Percentiles rank a stretch among this genome's conserved stretches.
Conservation (phyloP, 2,797 vertebrate genomes). For the Astyanax mexicanus region DNA sequence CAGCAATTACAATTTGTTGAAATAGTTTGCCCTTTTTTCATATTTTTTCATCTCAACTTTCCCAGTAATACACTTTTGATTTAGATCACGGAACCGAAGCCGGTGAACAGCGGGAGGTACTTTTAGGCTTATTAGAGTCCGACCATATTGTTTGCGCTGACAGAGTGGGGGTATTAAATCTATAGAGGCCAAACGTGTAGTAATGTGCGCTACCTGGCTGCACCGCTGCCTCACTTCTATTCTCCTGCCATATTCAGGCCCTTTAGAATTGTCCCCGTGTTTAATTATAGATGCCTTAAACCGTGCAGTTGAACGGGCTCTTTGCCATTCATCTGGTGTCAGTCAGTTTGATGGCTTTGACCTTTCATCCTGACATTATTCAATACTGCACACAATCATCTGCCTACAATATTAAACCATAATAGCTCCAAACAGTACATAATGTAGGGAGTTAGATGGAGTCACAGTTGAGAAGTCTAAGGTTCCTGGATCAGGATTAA, state of each 20-base stretch:
- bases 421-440: constrained; percentile 68
- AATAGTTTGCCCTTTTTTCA: background rate
- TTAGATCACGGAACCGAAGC: background rate
- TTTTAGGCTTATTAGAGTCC: constrained; percentile 42
- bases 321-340: constrained; percentile 68
- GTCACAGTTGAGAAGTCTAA: constrained; percentile 55
- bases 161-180: constrained; percentile 63
- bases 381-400: constrained; percentile 66
- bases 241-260: constrained; percentile 59
- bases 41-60: background rate
- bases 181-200: constrained; percentile 63
- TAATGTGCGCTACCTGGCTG: constrained; percentile 56
- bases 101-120: constrained; percentile 27
- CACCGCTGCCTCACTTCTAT: constrained; percentile 59
- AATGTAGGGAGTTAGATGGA: constrained; percentile 63
- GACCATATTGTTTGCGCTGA: constrained; percentile 50
- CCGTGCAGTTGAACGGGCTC: constrained; percentile 61
- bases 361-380: constrained; percentile 74
- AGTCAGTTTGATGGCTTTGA: constrained; percentile 70
- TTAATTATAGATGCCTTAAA: constrained; percentile 72
- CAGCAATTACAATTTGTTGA: background rate
- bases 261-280: constrained; percentile 61
- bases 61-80: constrained; percentile 1
- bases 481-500: constrained; percentile 61
- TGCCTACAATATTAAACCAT: constrained; percentile 66